Evolutionary conservation across 2,888 invertebrate species (phyloP), one percentile per base, ranked within the genome.

Genomic region (Apotomis capreana): DNA sequence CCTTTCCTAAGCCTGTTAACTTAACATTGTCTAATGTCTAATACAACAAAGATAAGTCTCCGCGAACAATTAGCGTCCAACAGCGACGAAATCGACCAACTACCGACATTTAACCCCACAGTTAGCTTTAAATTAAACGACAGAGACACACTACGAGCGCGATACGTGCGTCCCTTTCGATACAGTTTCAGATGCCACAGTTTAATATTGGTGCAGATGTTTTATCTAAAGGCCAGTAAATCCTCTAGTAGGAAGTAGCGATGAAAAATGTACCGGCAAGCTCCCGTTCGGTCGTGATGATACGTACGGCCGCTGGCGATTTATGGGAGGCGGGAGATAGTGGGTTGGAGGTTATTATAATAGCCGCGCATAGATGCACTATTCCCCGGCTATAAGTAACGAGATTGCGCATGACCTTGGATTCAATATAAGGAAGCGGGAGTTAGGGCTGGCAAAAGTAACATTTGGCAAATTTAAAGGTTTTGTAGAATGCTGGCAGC

Each of bases 221-320:
- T 77, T 81, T 84, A 87, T 85, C 85, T 81, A 49, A 63, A 67
- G 67, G 76, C 76, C 76, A 79, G 80, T 88, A 87, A 88, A 87
- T 88, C 85, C 83, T 73, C 54, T 68, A 78, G 76, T 80, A 84
- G 85, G 88, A 87, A 87, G 84, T 81, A 71, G 71, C 73, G 81
- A 83, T 87, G 88, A 88, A 88, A 88, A 88, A 87, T 87, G 78
- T 77, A 76, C 78, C 78, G 75, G 75, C 80, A 75, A 77, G 76
- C 75, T 77, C 76, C 78, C 76, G 75, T 60, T 55, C 44, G 74
- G 77, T 76, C 80, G 78, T 80, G 83, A 83, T 84, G 83, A 84
- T 84, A 84, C 83, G 68, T 76, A 74, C 68, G 78, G 76, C 76
- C 77, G 73, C 79, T 54, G 61, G 78, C 75, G 81, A 87, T 80